Evolutionary conservation across 2,113 vertebrate genomes (phyloP).

Genomic region (Panthera tigris): DNA sequence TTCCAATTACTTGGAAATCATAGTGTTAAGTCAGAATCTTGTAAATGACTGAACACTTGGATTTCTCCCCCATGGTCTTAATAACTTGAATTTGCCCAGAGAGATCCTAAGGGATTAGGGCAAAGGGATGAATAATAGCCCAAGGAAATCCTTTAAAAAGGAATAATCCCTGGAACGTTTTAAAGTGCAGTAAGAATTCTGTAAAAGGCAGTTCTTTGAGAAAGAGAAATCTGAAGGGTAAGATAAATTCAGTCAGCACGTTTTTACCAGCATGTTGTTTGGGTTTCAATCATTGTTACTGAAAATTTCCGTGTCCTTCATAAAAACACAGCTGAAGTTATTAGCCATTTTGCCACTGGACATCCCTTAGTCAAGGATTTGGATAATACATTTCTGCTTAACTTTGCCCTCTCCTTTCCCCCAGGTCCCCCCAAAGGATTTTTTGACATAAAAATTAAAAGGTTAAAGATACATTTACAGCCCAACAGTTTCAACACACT

Average conservation of each 20-base stretch:
- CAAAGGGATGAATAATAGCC: not conserved
- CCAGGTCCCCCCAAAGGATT: not conserved
- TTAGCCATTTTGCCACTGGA: not conserved
- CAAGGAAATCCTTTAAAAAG: not conserved
- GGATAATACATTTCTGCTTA: not conserved
- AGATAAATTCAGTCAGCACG: not conserved
- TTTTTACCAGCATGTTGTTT: not conserved
- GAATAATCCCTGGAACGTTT: not conserved
- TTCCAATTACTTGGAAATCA: constrained; percentile 15
- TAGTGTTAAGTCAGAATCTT: not conserved
- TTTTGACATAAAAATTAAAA: constrained; percentile 1
- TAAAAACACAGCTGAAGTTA: not conserved
- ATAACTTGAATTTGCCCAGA: constrained; percentile 4
- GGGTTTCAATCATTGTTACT: not conserved
- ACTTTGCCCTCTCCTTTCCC: not conserved
- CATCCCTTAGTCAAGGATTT: not conserved
- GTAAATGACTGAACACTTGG: not conserved
- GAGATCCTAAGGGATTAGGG: not conserved
- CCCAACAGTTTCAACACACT: not conserved
- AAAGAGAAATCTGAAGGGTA: not conserved
- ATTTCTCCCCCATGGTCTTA: not conserved
- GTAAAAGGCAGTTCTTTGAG: not conserved
- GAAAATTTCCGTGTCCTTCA: not conserved
- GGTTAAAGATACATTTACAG: not conserved
- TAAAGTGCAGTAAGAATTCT: not conserved